Evolutionary conservation across 2,113 vertebrate species (phyloP), one percentile per base, ranked within the genome.

Genomic region (Calyptomena viridis): DNA sequence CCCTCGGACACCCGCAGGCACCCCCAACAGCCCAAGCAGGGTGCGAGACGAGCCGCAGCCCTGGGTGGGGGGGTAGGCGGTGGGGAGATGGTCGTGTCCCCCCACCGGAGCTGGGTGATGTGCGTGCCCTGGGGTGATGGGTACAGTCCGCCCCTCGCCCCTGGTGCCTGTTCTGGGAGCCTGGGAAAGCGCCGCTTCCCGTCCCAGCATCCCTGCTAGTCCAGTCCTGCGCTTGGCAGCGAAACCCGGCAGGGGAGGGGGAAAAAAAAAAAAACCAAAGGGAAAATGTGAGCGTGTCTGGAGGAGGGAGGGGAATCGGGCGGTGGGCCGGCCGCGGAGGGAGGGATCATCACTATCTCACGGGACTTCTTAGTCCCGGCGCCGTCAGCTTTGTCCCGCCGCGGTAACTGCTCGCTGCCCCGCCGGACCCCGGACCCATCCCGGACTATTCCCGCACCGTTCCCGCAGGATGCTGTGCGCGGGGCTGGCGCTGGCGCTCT

Each of bases 401-500:
- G 19, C 12, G 24, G 2, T 35, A 5, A 0, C 5, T 37, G 37
- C 13, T 2, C 18, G 27, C 6, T 5, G 8, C 15, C 44, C 25
- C 8, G 37, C 25, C 25, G 25, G 17, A 27, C 17, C 27, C 46
- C 62, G 39, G 28, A 14, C 7, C 21, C 62, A 11, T 44, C 69
- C 8, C 86, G 68, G 52, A 4, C 6, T 27, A 18, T 55, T 79
- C 75, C 66, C 42, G 59, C 14, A 27, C 9, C 75, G 63, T 39
- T 67, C 87, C 69, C 60, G 28, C 37, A 82, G 87, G 82, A 96
- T 95, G 95, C 59, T 56, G 71, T 31, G 46, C 20, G 22, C 71
- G 39, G 87, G 60, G 69, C 75, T 96, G 90, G 72, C 59, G 42
- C 89, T 96, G 88, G 67, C 72, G 40, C 89, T 97, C 21, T 84